These are phyloP conservation scores for Chymomyza caudatula DNA, from an alignment of 2,888 invertebrate genomes.

Conservation along the genomic window DNA sequence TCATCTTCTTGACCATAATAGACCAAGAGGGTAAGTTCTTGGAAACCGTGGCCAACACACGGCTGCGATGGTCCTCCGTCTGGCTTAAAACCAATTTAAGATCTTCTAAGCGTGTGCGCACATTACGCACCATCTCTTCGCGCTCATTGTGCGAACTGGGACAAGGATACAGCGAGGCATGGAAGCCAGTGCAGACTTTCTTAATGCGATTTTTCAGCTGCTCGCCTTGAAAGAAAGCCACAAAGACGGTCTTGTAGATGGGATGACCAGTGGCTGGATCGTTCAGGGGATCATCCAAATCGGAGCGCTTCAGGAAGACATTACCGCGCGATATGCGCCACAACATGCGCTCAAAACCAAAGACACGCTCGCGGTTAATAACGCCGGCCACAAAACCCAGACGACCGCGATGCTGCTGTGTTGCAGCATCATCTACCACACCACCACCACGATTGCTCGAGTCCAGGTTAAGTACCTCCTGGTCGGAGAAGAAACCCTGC, in stretches of 20 bases:
- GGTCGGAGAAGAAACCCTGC: slow-evolving; percentile 80
- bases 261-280: slow-evolving; percentile 86
- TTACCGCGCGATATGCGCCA: slow-evolving; percentile 94
- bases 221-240: slow-evolving; percentile 90
- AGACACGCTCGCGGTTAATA: slow-evolving; percentile 88
- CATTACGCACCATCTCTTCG: slow-evolving; percentile 90
- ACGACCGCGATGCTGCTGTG: slow-evolving; percentile 77
- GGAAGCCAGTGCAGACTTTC: slow-evolving; percentile 93
- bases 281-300: slow-evolving; percentile 86
- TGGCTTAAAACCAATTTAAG: slow-evolving; percentile 88
- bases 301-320: slow-evolving; percentile 90
- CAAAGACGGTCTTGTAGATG: slow-evolving; percentile 90
- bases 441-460: slow-evolving; percentile 86
- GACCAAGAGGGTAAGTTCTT: slow-evolving; percentile 92
- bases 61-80: slow-evolving; percentile 91
- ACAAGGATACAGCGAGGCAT: slow-evolving; percentile 92
- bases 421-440: slow-evolving; percentile 78
- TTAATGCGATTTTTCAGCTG: slow-evolving; percentile 90
- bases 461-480: slow-evolving; percentile 76
- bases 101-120: slow-evolving; percentile 91
- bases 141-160: slow-evolving; percentile 89
- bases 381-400: slow-evolving; percentile 90
- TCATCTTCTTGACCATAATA: slow-evolving; percentile 91
- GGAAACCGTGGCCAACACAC: slow-evolving; percentile 90
- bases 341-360: slow-evolving; percentile 92